Evolutionary conservation across 2,797 vertebrate species (phyloP), one percentile per base, ranked within the genome.

Genomic region (Gambusia yucatana): DNA sequence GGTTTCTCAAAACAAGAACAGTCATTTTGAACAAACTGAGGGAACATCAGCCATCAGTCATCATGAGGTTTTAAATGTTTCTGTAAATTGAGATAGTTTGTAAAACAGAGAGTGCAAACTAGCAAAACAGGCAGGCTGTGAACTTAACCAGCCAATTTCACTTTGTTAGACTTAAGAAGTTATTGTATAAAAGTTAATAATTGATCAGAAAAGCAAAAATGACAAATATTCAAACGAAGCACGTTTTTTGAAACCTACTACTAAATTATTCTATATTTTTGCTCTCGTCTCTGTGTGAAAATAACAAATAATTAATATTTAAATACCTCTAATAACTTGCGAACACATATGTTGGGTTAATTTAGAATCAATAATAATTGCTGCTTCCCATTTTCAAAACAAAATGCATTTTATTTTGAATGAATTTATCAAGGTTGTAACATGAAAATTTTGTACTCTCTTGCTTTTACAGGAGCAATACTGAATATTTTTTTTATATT

Each of bases 391-490:
- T 67, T 41, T 41, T 65, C 17, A 41, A 39, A 20, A 22, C 3
- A 25, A 67, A 20, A 63, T 20, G 36, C 20, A 11, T 41, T 39
- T 67, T 67, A 20, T 1, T 39, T 39, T 61, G 59, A 63, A 63
- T 33, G 6, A 36, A 33, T 63, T 65, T 22, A 36, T 39, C 16
- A 39, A 65, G 61, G 33, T 67, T 39, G 16, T 13, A 39, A 39
- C 57, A 33, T 61, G 5, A 33, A 30, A 3, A 61, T 33, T 1
- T 16, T 16, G 16, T 17, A 61, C 28, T 17, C 28, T 30, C n/a
- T 28, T 28, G 73, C 65, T 77, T 30, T 75, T 71, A 61, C 43
- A 7, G 41, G 44, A 79, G 11, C 48, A 41, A 76, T 78, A n/a
- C 36, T 22, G 25, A 6, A 36, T 30, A 72, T 47, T 72, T 30